These are phyloP conservation scores for Atta cephalotes DNA, from an alignment of 1,140 invertebrate species.

Conservation along the genomic window DNA sequence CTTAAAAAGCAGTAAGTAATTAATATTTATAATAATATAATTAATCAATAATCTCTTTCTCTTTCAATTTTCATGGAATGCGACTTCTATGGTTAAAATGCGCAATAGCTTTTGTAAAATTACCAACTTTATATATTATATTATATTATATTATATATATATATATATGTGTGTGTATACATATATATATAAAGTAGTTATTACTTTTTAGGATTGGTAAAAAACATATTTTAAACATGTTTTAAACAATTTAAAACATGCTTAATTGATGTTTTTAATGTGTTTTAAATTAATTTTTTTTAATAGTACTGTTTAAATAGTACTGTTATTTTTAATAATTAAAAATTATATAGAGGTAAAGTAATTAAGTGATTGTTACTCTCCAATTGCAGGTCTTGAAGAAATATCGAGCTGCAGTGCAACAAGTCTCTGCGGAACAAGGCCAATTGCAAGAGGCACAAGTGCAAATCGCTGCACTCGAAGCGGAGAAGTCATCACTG, in stretches of 20 bases:
- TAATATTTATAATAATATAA: neutral
- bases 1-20: neutral
- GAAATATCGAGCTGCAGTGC: slow-evolving; percentile 95
- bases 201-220: no score
- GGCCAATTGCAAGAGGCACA: slow-evolving; percentile 93
- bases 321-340: neutral
- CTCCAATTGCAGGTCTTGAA: slow-evolving; percentile 90
- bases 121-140: neutral
- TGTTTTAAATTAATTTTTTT: no score
- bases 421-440: slow-evolving; percentile 94
- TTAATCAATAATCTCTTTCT: neutral
- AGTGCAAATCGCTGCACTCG: slow-evolving; percentile 92
- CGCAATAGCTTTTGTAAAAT: neutral
- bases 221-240: no score
- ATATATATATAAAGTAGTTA: no score
- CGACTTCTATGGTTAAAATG: neutral
- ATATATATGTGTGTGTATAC: no score
- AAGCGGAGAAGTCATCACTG: slow-evolving; percentile 91
- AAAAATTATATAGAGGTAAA: slow-evolving; percentile 10
- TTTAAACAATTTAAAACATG: no score
- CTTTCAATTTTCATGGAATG: neutral
- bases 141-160: no score
- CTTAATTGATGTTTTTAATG: no score
- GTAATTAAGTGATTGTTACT: neutral
- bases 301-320: no score